phyloP scores from a whole-genome alignment of 2,113 vertebrate species.

The Cacatua alba region DNA sequence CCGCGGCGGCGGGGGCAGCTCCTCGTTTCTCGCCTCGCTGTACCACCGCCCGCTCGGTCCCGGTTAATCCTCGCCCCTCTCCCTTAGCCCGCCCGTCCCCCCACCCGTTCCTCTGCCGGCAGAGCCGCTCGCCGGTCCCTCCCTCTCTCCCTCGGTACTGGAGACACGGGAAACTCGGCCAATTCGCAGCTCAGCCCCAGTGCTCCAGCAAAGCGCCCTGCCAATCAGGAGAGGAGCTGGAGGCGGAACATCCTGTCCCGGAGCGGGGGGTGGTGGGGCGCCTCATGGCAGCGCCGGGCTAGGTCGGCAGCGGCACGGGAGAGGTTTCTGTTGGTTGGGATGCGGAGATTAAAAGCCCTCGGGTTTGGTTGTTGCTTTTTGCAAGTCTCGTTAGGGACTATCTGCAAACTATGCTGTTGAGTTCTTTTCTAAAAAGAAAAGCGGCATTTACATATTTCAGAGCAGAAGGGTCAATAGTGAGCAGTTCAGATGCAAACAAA shows the following conservation, averaged over 20 bases:
- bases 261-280: not conserved
- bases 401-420: not conserved
- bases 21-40: not conserved
- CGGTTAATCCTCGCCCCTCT: not conserved
- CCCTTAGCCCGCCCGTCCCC: not conserved
- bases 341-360: not conserved
- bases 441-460: not conserved
- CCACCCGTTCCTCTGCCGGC: not conserved
- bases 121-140: not conserved
- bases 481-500: not conserved
- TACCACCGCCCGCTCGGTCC: not conserved
- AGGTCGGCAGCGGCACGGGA: accelerated
- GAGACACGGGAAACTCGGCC: not conserved
- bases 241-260: constrained; percentile 31
- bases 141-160: not conserved
- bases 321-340: accelerated
- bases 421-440: not conserved
- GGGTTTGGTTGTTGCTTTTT: accelerated
- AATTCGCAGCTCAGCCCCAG: not conserved
- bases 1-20: not conserved
- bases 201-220: not conserved
- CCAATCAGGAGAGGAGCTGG: not conserved
- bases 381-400: not conserved
- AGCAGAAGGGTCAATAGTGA: accelerated
- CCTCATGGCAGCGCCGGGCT: not conserved